These are phyloP conservation scores for Wasmannia auropunctata DNA, from an alignment of 1,140 invertebrate genomes.

Conservation along the genomic window DNA sequence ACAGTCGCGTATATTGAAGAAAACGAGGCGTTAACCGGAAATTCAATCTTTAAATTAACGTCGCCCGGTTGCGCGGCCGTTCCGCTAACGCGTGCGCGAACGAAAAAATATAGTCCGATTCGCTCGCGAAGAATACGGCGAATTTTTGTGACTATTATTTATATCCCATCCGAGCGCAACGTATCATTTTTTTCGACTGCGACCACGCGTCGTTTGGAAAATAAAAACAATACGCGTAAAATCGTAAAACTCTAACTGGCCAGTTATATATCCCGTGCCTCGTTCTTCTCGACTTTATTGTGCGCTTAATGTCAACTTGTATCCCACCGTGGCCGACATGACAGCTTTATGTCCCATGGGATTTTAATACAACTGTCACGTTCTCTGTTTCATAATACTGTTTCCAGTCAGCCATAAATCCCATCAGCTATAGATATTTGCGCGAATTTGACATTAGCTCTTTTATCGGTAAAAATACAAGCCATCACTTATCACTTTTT, in stretches of 20 bases:
- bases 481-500: not conserved
- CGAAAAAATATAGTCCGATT: constrained; percentile 9
- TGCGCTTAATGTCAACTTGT: constrained; percentile 45
- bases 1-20: constrained; percentile 40
- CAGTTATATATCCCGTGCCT: not conserved
- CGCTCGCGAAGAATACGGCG: not conserved
- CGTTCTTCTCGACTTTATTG: constrained; percentile 47
- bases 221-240: constrained; percentile 34
- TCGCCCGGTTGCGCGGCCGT: not conserved
- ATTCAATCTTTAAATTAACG: constrained; percentile 51
- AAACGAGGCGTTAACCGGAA: constrained; percentile 42
- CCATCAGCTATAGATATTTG: not conserved
- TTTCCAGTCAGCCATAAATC: not conserved
- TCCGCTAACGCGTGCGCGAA: not conserved
- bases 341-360: constrained; percentile 42
- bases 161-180: constrained; percentile 2
- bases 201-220: not conserved
- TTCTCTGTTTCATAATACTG: constrained; percentile 14
- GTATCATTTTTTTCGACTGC: constrained; percentile 25
- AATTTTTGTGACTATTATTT: constrained; percentile 51
- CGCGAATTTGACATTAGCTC: not conserved
- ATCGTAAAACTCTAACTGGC: constrained; percentile 38
- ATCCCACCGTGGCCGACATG: constrained; percentile 21
- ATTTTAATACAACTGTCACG: constrained; percentile 41
- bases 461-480: not conserved